These are phyloP conservation scores for Pogonognathellus flavescens DNA, from an alignment of 1,140 invertebrate genomes.

Conservation along the genomic window DNA sequence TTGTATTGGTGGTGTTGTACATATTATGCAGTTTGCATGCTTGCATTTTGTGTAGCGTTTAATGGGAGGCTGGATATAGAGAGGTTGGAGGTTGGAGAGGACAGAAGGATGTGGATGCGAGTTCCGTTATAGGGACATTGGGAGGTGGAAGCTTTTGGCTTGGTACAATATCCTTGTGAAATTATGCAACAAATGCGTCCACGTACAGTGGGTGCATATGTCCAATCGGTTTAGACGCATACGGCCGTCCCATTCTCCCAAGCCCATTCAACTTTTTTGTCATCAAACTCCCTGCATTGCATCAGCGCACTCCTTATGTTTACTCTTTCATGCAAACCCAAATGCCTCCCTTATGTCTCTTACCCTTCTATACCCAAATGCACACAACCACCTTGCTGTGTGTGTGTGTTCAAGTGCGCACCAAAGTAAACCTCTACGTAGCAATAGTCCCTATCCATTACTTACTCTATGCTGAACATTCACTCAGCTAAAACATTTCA, in stretches of 20 bases:
- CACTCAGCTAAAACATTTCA: no score
- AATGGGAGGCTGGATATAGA: no score
- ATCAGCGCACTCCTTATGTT: background rate
- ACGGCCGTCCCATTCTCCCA: constrained; percentile 44
- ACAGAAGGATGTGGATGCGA: background rate
- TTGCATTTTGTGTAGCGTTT: no score
- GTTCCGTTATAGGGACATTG: background rate
- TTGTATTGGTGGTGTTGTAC: no score
- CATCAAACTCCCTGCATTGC: constrained; percentile 1
- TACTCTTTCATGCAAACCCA: no score
- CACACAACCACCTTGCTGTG: no score
- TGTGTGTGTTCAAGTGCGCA: constrained; percentile 17
- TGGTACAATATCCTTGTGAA: background rate
- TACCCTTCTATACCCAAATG: no score
- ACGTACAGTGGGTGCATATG: constrained; percentile 36
- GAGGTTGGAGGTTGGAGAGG: no score
- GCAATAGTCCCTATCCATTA: no score
- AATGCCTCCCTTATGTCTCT: no score
- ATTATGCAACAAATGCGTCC: constrained; percentile 36
- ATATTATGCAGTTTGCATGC: no score
- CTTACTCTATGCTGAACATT: no score
- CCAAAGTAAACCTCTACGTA: constrained; percentile 11
- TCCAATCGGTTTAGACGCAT: constrained; percentile 43
- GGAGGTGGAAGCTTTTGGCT: background rate
- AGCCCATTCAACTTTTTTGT: constrained; percentile 39